A percentile compares a stretch with the other conserved stretches of the same genome.
phyloP scores from a whole-genome alignment of 2,888 invertebrate species.

The Eilema depressum region DNA sequence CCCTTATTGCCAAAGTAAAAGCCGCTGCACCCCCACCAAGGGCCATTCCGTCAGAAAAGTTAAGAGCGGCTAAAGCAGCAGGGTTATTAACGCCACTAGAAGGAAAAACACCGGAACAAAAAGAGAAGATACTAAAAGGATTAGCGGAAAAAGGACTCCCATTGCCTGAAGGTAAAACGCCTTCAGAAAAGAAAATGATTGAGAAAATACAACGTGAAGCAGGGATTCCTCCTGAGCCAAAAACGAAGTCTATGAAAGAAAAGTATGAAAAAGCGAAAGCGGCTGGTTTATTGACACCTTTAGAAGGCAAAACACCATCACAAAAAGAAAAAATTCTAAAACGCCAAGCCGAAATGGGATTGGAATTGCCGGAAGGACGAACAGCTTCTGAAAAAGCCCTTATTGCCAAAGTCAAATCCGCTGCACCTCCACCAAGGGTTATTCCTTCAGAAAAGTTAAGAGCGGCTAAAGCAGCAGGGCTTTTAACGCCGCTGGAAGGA shows the following conservation, averaged over 20 bases:
- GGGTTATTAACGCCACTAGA: constrained; percentile 24
- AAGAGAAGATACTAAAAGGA: constrained; percentile 28
- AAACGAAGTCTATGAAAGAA: constrained; percentile 23
- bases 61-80: constrained; percentile 20
- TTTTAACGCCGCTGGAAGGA: constrained; percentile 51
- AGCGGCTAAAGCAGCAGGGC: constrained; percentile 50
- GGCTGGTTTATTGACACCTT: constrained; percentile 22
- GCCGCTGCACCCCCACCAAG: neutral
- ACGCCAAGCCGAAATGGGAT: constrained; percentile 16
- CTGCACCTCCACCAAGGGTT: neutral
- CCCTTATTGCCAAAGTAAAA: constrained; percentile 12
- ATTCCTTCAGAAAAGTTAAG: constrained; percentile 16
- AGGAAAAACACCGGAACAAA: constrained; percentile 27
- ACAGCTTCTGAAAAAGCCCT: constrained; percentile 42
- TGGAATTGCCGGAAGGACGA: constrained; percentile 34
- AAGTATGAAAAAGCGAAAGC: constrained; percentile 24
- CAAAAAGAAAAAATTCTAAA: constrained; percentile 30
- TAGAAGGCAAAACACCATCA: constrained; percentile 23
- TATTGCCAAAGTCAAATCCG: constrained; percentile 40
- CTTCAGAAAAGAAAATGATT: constrained; percentile 26
- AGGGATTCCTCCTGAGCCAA: constrained; percentile 33
- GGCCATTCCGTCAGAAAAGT: constrained; percentile 10
- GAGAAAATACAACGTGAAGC: constrained; percentile 26
- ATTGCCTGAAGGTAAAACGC: constrained; percentile 30
- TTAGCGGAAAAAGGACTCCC: constrained; percentile 27